Evolutionary conservation across 2,888 invertebrate genomes (phyloP), one percentile per base, ranked within the genome.

Genomic region (Tricholauxania praeusta): DNA sequence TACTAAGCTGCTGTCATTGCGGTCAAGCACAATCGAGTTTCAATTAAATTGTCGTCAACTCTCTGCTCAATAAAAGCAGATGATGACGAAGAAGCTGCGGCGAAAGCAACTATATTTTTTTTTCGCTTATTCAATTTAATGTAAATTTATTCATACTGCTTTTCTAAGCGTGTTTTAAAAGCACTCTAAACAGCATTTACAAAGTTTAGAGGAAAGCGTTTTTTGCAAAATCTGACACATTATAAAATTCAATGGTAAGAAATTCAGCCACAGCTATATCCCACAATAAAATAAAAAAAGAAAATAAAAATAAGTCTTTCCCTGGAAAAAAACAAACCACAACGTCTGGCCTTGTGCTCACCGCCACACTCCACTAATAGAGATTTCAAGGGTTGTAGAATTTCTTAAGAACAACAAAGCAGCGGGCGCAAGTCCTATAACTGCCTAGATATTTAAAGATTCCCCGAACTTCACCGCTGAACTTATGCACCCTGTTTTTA

Each of bases 41-140:
- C 77, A 78, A 78, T 78, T 77, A 78, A 75, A 76, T 75, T 72
- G 73, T 74, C 74, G 76, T 75, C 71, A 76, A 72, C 74, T 75
- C 73, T 74, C 72, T 75, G 74, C 72, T 75, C 75, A 74, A 57
- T 49, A 69, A 60, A 69, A 32, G 65, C 5, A 19, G 47, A 47
- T 39, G 53, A 51, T 3, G 39, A 75, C 75, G 66, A 74, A 22
- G 73, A 73, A 72, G 71, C 71, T 67, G 69, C 69, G 76, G 75
- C 70, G 69, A 73, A 48, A 53, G 71, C 48, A 53, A 53, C 53
- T 15, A 8, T 15, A n/a, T 12, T 66, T 60, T 72, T 53, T 66
- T 22, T 70, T 32, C 53, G n/a, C 19, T n/a, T 48, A 19, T 52
- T 55, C 48, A 49, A 67, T 69, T 53, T 28, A 2, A 64, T 73